A percentile compares a stretch with the other conserved stretches of the same genome.
Evolutionary conservation across 2,797 vertebrate species (phyloP).

Genomic region (Phrynocephalus guinanensis): DNA sequence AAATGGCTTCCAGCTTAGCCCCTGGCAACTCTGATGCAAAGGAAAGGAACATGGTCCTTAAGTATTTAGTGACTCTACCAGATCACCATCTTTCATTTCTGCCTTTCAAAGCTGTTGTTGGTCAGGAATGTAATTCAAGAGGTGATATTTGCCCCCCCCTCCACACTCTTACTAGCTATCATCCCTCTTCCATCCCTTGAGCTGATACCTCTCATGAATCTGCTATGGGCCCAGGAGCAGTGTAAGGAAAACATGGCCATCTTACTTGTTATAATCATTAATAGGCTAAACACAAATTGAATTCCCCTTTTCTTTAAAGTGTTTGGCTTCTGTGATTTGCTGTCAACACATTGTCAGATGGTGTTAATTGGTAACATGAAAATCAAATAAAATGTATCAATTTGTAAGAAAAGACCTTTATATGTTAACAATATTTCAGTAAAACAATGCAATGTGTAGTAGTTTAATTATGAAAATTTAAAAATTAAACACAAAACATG

Average conservation of each 20-base stretch:
- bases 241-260: background rate
- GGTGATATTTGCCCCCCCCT: background rate
- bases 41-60: background rate
- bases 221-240: background rate
- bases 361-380: constrained; percentile 19
- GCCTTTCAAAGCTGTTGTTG: background rate
- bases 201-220: background rate
- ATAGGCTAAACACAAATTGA: constrained; percentile 9
- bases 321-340: background rate
- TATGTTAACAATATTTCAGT: background rate
- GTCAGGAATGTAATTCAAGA: background rate
- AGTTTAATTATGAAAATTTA: constrained; percentile 15
- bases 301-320: background rate
- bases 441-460: background rate
- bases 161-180: background rate
- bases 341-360: constrained; percentile 6
- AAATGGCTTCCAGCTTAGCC: background rate
- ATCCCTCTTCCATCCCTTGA: background rate
- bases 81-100: background rate
- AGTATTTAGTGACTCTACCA: background rate
- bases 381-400: constrained; percentile 23
- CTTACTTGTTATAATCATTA: background rate
- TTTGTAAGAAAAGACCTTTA: background rate
- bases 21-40: background rate
- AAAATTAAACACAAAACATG: constrained; percentile 15